Evolutionary conservation across 2,888 invertebrate genomes (phyloP).

Genomic region (Microctonus brassicae): DNA sequence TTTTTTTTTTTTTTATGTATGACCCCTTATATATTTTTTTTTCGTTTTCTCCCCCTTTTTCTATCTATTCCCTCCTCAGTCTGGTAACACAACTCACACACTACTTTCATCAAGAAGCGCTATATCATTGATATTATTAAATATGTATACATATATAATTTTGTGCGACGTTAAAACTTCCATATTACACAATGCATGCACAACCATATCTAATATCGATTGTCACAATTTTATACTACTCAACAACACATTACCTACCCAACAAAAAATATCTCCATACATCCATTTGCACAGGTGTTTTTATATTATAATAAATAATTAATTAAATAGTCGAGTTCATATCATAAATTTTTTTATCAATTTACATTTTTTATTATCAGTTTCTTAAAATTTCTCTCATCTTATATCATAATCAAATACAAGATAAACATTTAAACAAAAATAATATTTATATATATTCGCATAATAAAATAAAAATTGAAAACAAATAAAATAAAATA

Average conservation of each 20-base stretch:
- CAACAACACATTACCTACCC: not conserved
- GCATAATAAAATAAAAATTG: too few relatives aligned
- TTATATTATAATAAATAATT: not conserved
- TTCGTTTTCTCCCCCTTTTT: not conserved
- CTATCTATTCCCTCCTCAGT: not conserved
- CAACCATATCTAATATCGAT: slow-evolving; percentile 22
- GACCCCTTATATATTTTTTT: too few relatives aligned
- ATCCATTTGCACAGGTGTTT: not conserved
- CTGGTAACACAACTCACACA: not conserved
- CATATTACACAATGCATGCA: too few relatives aligned
- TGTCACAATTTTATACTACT: not conserved
- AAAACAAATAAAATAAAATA: too few relatives aligned
- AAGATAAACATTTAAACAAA: too few relatives aligned
- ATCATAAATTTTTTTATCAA: too few relatives aligned
- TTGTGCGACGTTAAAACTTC: not conserved
- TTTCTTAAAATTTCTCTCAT: too few relatives aligned
- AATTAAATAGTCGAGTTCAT: too few relatives aligned
- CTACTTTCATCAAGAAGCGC: not conserved
- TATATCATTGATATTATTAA: slow-evolving; percentile 35
- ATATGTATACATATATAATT: slow-evolving; percentile 24
- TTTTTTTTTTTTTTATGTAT: too few relatives aligned
- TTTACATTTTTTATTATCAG: too few relatives aligned
- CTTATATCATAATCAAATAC: too few relatives aligned
- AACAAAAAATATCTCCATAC: not conserved
- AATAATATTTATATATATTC: too few relatives aligned